A percentile compares a stretch with the other conserved stretches of the same genome.
phyloP scores from a whole-genome alignment of 1,140 invertebrate genomes.

The Lucilia sericata region DNA sequence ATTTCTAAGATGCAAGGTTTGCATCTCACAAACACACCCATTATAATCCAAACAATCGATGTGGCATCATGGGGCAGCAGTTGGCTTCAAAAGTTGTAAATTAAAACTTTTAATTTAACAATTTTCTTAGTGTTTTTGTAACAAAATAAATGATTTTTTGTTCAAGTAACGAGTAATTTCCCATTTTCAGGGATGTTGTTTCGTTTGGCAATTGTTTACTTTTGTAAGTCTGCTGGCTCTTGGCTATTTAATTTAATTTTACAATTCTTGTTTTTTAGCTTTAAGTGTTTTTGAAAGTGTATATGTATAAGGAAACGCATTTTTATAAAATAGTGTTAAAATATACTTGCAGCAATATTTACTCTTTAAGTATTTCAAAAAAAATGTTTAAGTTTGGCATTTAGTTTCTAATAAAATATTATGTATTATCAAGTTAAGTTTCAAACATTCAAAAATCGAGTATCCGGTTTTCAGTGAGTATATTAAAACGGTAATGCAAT shows the following conservation, averaged over 20 bases:
- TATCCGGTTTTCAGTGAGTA: no score
- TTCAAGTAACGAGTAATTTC: not conserved
- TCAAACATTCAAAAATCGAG: no score
- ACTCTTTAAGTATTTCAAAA: no score
- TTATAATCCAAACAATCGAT: not conserved
- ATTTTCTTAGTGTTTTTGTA: not conserved
- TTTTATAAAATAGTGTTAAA: no score
- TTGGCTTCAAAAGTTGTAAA: not conserved
- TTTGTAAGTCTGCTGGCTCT: not conserved
- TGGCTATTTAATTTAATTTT: slow-evolving; percentile 26
- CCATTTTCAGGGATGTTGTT: slow-evolving; percentile 4
- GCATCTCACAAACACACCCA: no score
- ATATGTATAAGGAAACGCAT: not conserved
- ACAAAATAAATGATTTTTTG: not conserved
- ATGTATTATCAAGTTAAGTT: no score
- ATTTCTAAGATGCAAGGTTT: no score
- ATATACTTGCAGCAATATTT: no score
- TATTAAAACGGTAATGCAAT: no score
- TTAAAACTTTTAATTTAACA: not conserved
- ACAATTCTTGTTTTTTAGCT: not conserved
- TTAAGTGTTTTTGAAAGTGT: not conserved
- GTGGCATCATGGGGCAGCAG: not conserved
- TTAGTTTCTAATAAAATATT: no score
- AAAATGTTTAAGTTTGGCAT: no score
- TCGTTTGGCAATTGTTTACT: not conserved